A percentile compares a stretch with the other conserved stretches of the same genome.
Evolutionary conservation across 2,888 invertebrate species (phyloP).

Genomic region (Agrochola circellaris): DNA sequence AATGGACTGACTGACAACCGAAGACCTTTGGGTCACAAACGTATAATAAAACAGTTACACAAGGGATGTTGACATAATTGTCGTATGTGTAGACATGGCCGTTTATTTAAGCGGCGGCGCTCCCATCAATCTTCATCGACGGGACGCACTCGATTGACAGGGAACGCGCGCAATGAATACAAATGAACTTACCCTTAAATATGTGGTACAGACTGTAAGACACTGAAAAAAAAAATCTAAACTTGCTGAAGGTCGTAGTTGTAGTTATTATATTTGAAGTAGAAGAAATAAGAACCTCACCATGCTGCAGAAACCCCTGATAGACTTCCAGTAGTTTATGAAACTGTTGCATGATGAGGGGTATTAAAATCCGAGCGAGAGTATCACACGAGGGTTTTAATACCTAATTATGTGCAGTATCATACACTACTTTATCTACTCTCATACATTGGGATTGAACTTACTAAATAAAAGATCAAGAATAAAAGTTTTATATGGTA

Average conservation of each 20-base stretch:
- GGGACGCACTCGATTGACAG: constrained; percentile 76
- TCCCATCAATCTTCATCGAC: constrained; percentile 79
- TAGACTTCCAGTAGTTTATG: neutral
- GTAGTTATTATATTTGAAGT: neutral
- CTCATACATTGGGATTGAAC: no score
- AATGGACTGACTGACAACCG: constrained; percentile 14
- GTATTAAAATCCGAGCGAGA: no score
- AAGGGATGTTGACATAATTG: constrained; percentile 67
- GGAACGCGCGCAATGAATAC: constrained; percentile 77
- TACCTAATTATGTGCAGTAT: no score
- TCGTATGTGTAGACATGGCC: constrained; percentile 67
- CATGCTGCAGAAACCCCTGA: neutral
- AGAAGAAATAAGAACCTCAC: neutral
- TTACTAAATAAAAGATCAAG: no score
- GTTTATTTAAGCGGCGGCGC: constrained; percentile 73
- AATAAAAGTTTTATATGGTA: no score
- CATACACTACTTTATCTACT: no score
- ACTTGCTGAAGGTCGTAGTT: neutral
- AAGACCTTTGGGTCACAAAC: constrained; percentile 29
- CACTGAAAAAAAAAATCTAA: neutral
- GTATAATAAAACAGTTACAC: constrained; percentile 50
- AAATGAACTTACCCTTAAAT: constrained; percentile 73
- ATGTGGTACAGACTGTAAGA: constrained; percentile 63
- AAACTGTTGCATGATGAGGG: no score
- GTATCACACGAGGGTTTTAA: no score